phyloP scores from a whole-genome alignment of 2,888 invertebrate genomes.

The Amiota communis region DNA sequence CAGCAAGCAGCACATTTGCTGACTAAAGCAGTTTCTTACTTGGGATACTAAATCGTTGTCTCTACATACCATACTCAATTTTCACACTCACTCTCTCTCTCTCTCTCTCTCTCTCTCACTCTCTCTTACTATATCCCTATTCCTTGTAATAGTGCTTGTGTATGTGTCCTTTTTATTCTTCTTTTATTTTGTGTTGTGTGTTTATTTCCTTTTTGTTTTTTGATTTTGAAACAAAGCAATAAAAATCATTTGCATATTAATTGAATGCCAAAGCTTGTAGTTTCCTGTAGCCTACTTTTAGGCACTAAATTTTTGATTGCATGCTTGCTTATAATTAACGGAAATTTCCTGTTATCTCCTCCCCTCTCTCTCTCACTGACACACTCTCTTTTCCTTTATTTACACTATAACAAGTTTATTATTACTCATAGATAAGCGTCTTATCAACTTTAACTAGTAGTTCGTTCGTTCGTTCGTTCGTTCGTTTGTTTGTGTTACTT shows the following conservation, averaged over 20 bases:
- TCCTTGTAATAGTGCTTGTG: too few species aligned
- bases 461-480: too few species aligned
- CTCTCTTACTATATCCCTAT: too few species aligned
- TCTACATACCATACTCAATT: neutral
- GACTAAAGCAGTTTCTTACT: slow-evolving; percentile 12
- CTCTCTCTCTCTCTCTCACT: neutral
- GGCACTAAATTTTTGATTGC: slow-evolving; percentile 19
- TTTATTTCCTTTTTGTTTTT: slow-evolving; percentile 14
- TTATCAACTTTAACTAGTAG: too few species aligned
- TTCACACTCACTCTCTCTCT: neutral
- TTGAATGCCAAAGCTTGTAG: slow-evolving; percentile 60
- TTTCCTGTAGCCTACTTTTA: slow-evolving; percentile 12
- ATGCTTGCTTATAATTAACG: slow-evolving; percentile 18
- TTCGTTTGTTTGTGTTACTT: too few species aligned
- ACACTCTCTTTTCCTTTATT: too few species aligned
- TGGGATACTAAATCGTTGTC: neutral
- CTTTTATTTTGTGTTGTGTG: neutral
- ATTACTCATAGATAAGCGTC: too few species aligned
- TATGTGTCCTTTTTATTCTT: neutral
- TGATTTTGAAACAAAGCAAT: neutral
- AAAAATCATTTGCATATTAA: slow-evolving; percentile 60
- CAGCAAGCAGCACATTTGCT: neutral
- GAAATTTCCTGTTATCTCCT: neutral
- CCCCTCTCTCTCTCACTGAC: too few species aligned
- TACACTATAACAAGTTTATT: too few species aligned